Percentiles rank a stretch among this genome's conserved stretches.
Conservation (phyloP, 2,888 invertebrate genomes). For the Noctua janthe region DNA sequence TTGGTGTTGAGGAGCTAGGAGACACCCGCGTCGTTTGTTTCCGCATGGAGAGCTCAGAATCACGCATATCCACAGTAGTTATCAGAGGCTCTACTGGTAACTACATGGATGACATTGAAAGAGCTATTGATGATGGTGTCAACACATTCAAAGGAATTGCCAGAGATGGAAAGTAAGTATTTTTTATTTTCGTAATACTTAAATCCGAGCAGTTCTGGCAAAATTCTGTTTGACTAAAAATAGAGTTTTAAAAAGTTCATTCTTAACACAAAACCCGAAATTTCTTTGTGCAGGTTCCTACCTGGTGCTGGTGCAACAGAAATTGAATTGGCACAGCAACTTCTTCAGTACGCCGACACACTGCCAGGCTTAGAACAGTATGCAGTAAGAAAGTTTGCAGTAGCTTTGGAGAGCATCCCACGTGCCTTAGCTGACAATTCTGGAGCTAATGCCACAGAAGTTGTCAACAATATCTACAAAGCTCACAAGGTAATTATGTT, state of each 20-base stretch:
- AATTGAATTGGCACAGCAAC: slow-evolving; percentile 96
- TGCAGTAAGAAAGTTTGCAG: slow-evolving; percentile 97
- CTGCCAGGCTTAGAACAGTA: slow-evolving; percentile 99
- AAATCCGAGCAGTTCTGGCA: background rate
- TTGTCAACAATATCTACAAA: slow-evolving; percentile 96
- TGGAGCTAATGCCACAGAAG: slow-evolving; percentile 96
- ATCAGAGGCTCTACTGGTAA: slow-evolving; percentile 99
- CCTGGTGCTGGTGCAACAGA: slow-evolving; percentile 99
- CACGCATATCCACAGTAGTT: slow-evolving; percentile 97
- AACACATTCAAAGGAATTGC: slow-evolving; percentile 99
- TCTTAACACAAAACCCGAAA: background rate
- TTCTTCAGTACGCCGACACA: slow-evolving; percentile 97
- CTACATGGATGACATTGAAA: slow-evolving; percentile 99
- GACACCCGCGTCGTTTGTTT: slow-evolving; percentile 99
- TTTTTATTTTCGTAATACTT: background rate
- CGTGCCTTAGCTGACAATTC: slow-evolving; percentile 98
- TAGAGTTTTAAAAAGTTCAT: background rate
- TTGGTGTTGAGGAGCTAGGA: slow-evolving; percentile 97
- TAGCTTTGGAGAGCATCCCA: slow-evolving; percentile 97
- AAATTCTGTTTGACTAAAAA: background rate
- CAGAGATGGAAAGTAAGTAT: slow-evolving; percentile 91
- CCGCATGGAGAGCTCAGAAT: slow-evolving; percentile 95
- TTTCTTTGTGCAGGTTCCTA: slow-evolving; percentile 90
- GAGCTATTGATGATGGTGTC: slow-evolving; percentile 99
- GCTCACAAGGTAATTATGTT: slow-evolving; percentile 94